Evolutionary conservation across 2,797 vertebrate genomes (phyloP), one percentile per base, ranked within the genome.

Genomic region (Sarcoramphus papa): DNA sequence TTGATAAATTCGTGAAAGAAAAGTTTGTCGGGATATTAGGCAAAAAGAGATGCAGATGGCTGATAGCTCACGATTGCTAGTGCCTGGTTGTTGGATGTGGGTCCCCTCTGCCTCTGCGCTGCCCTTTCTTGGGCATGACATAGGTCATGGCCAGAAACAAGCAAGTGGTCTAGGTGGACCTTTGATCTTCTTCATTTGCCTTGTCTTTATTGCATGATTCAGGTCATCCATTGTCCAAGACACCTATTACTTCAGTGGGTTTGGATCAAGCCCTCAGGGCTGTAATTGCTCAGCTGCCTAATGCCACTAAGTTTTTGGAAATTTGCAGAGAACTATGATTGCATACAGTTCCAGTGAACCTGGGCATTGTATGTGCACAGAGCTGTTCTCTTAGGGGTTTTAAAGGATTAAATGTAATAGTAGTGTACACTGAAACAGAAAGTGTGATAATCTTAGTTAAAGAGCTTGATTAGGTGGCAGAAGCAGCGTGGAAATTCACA

Each of bases 351-450:
- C n/a, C 28, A 54, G 43, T 37, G 40, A 88, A 69, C 54, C 12
- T 87, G 67, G 48, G 33, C n/a, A 33, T 50, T 83, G 19, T 33
- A 19, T n/a, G 25, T 73, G 56, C 40, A 56, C 62, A 48, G 68
- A 92, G 47, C 16, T 75, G 57, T 80, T 89, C 40, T 92, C 40
- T 68, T 90, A 51, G 16, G 37, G 33, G 9, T 33, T 84, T 94
- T 92, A 78, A 91, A 60, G 74, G 78, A 85, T 95, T 97, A 93
- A 72, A 91, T 60, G n/a, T 88, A 81, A 88, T 89, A 87, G 53
- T 53, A 75, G 41, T 35, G 60, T 80, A 94, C 33, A 56, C 60
- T 88, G 89, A 90, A 83, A 94, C 27, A 64, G 60, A 64, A 85
- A 75, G 50, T 28, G 12, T 72, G 79, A 84, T 96, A 90, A 95